phyloP scores from a whole-genome alignment of 2,113 vertebrate species.

The Polypterus senegalus region DNA sequence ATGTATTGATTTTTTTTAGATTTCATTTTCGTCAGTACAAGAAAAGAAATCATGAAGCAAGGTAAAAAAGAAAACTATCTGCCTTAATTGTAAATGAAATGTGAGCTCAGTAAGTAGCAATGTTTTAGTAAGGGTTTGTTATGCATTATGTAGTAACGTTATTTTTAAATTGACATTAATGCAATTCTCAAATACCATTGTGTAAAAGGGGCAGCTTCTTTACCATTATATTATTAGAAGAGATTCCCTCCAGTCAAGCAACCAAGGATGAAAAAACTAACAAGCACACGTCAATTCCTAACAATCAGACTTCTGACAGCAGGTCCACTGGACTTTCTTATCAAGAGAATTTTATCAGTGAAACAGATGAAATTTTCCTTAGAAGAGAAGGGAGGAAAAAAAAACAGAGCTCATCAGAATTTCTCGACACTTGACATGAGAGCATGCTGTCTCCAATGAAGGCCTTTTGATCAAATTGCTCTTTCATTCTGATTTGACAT shows the following conservation, averaged over 20 bases:
- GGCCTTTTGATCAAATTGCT: conserved; percentile 75
- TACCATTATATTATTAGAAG: conserved; percentile 28
- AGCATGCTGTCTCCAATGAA: conserved; percentile 66
- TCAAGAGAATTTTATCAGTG: conserved; percentile 66
- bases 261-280: conserved; percentile 67
- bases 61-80: too few relatives aligned
- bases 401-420: conserved; percentile 56
- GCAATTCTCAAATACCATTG: too few relatives aligned
- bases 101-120: too few relatives aligned
- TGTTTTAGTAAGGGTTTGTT: too few relatives aligned
- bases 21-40: too few relatives aligned
- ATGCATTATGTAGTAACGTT: too few relatives aligned
- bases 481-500: conserved; percentile 89
- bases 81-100: too few relatives aligned
- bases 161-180: too few relatives aligned
- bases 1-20: too few relatives aligned
- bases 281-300: conserved; percentile 81
- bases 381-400: conserved; percentile 38
- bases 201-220: conserved; percentile 14
- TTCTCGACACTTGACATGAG: conserved; percentile 54
- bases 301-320: conserved; percentile 66
- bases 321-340: conserved; percentile 70
- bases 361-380: conserved; percentile 46
- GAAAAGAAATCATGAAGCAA: too few relatives aligned
- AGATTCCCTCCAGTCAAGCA: conserved; percentile 40